These are phyloP conservation scores for Cotesia glomerata DNA, from an alignment of 1,140 invertebrate species.

Conservation along the genomic window DNA sequence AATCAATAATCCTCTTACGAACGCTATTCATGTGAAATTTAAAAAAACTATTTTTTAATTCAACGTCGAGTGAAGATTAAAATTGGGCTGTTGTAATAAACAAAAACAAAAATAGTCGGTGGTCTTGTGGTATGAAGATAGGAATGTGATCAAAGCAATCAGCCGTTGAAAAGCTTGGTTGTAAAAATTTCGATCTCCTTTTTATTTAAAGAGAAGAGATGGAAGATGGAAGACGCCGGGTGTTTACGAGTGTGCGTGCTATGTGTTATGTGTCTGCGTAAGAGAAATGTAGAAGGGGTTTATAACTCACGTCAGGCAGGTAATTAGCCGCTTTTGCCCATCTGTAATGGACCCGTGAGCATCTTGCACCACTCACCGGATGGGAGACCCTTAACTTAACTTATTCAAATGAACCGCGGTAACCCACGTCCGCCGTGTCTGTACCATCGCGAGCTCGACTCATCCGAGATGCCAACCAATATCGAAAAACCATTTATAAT, in stretches of 20 bases:
- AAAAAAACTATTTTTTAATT: too few species aligned
- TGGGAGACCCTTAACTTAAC: constrained; percentile 62
- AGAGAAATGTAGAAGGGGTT: constrained; percentile 44
- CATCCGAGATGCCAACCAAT: constrained; percentile 57
- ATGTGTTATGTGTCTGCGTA: too few species aligned
- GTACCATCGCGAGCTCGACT: too few species aligned
- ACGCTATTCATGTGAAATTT: background rate
- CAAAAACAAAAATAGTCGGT: too few species aligned
- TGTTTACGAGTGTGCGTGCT: background rate
- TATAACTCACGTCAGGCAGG: constrained; percentile 65
- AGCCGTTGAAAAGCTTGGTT: background rate
- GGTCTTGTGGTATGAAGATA: too few species aligned
- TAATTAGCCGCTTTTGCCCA: constrained; percentile 64
- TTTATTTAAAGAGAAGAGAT: too few species aligned
- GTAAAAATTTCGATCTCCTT: constrained; percentile 19
- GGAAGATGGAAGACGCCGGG: background rate
- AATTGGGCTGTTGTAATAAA: too few species aligned
- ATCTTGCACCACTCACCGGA: constrained; percentile 39
- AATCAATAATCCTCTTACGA: constrained; percentile 60
- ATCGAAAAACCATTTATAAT: constrained; percentile 65
- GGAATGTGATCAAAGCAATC: background rate
- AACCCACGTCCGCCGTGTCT: constrained; percentile 59
- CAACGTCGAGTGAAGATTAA: too few species aligned
- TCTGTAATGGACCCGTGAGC: constrained; percentile 58
- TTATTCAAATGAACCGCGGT: constrained; percentile 64